These are phyloP conservation scores for Cryptophagus acutangulus DNA, from an alignment of 2,888 invertebrate species.

Conservation along the genomic window DNA sequence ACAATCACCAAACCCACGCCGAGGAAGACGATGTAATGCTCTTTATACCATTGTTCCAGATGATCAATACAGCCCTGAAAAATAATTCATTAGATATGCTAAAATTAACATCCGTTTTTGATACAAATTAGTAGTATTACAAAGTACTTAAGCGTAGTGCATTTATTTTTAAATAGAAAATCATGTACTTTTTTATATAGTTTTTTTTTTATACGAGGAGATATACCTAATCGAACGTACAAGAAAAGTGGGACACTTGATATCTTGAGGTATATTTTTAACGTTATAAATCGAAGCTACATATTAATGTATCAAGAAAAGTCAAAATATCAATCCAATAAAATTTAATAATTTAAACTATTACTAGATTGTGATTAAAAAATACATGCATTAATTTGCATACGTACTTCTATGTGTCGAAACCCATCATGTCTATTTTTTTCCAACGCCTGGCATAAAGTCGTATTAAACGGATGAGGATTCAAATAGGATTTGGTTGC, in stretches of 20 bases:
- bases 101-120: no score
- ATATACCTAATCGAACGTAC: no score
- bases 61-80: conserved; percentile 64
- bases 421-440: conserved; percentile 54
- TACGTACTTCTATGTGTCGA: conserved; percentile 56
- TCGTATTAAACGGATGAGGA: conserved; percentile 67
- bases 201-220: no score
- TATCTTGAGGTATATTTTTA: background rate
- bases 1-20: conserved; percentile 61
- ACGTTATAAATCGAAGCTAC: no score
- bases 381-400: conserved; percentile 5
- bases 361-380: conserved; percentile 3
- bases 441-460: conserved; percentile 65
- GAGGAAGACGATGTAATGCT: conserved; percentile 67
- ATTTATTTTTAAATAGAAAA: no score
- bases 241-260: no score
- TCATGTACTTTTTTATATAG: no score
- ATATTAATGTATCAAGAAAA: no score
- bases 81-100: no score
- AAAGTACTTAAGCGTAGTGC: no score
- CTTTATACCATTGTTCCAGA: conserved; percentile 71
- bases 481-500: conserved; percentile 60
- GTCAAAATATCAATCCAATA: no score
- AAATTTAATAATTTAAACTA: background rate
- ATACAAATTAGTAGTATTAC: no score